Evolutionary conservation across 1,140 invertebrate genomes (phyloP), one percentile per base, ranked within the genome.

Genomic region (Solenopsis invicta): DNA sequence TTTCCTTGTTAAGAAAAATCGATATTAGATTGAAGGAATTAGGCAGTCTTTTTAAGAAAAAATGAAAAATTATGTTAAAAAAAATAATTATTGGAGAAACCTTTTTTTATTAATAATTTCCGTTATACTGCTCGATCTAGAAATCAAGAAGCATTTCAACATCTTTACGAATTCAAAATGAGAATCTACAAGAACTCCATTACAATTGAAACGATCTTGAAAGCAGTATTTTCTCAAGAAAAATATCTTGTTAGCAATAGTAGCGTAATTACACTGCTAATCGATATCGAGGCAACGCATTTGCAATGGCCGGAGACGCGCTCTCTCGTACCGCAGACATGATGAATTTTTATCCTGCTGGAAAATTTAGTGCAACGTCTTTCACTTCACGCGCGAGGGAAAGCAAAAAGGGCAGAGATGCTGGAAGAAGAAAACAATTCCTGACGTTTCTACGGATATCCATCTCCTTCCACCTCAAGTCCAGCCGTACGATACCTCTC

Each of bases 351-450:
- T 56, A 84, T 75, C n/a, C n/a, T 6, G 45, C 54, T 61, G 29
- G 80, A 84, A 75, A 84, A 84, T 84, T 21, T 61, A 84, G 54
- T 18, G 80, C 69, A 75, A 62, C 41, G 69, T 84, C 67, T 61
- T 59, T 82, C 54, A 34, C 41, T 34, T 37, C 21, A 29, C 21
- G 41, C 54, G 29, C 24, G 9, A 84, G 56, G 9, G 62, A 50
- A 24, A 81, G 64, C 21, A 34, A 74, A 78, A 61, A 84, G 41
- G 13, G 54, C 13, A 54, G 45, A 37, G 24, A 24, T 48, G 56
- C 13, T 9, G 13, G 18, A 21, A 2, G n/a, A 34, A 37, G 80
- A 50, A 75, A 75, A 84, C 69, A 74, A 61, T 84, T 84, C 54
- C n/a, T 84, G 80, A 84, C 54, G 56, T 84, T 84, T 74, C 67